Percentiles rank a stretch among this genome's conserved stretches.
Conservation (phyloP, 1,140 invertebrate genomes). For the Temnothorax longispinosus region DNA sequence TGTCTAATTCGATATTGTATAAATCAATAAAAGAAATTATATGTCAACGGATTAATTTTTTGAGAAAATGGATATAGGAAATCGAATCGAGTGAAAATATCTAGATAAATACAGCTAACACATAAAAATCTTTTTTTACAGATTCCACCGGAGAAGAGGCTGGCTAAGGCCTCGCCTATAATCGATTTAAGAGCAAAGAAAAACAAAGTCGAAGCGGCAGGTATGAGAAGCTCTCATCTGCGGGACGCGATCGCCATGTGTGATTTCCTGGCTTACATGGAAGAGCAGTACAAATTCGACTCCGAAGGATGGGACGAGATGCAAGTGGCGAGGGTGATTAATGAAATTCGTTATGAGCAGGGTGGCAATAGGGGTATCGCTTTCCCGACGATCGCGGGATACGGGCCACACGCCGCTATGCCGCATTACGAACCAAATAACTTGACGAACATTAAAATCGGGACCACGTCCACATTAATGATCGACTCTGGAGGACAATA, state of each 20-base stretch:
- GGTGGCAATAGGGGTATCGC: slow-evolving; percentile 89
- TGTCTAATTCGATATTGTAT: neutral
- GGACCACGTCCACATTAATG: slow-evolving; percentile 89
- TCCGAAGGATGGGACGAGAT: slow-evolving; percentile 89
- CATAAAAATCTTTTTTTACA: slow-evolving; percentile 47
- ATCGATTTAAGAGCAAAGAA: slow-evolving; percentile 94
- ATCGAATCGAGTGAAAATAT: neutral
- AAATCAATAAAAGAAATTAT: neutral
- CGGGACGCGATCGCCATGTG: slow-evolving; percentile 96
- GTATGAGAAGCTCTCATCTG: slow-evolving; percentile 95
- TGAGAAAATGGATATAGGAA: neutral
- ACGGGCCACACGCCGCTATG: slow-evolving; percentile 94
- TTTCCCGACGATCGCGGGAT: slow-evolving; percentile 96
- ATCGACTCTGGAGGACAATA: slow-evolving; percentile 92
- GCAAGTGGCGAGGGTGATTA: slow-evolving; percentile 88
- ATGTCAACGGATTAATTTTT: too few species aligned
- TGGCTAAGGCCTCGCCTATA: slow-evolving; percentile 90
- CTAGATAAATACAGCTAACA: neutral
- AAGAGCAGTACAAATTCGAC: slow-evolving; percentile 86
- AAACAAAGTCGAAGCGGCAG: slow-evolving; percentile 93
- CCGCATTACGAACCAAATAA: slow-evolving; percentile 95
- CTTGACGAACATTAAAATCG: slow-evolving; percentile 91
- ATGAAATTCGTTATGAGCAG: slow-evolving; percentile 90
- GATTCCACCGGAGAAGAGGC: slow-evolving; percentile 86
- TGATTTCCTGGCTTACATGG: slow-evolving; percentile 95